phyloP scores from a whole-genome alignment of 2,113 vertebrate genomes.

The Hemiprocne comata region DNA sequence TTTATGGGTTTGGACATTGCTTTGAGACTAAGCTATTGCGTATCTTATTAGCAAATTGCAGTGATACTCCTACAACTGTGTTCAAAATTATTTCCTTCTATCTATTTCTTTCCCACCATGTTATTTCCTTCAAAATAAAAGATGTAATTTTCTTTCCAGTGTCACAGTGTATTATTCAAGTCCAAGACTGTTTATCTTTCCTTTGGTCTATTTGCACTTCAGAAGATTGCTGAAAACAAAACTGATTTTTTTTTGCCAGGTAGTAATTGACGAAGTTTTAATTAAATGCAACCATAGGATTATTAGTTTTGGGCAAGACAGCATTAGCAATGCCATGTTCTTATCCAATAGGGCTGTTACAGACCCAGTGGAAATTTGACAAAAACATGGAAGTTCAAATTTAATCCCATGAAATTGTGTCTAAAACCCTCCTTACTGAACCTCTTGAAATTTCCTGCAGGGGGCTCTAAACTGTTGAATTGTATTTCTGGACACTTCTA shows the following conservation, averaged over 20 bases:
- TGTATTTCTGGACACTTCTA: neutral
- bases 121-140: slow-evolving; percentile 15
- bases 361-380: neutral
- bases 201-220: neutral
- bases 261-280: neutral
- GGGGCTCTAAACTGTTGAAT: neutral
- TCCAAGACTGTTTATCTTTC: neutral
- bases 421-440: neutral
- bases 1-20: neutral
- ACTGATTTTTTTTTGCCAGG: neutral
- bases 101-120: neutral
- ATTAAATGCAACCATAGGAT: neutral
- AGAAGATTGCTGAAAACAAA: neutral
- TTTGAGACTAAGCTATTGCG: neutral
- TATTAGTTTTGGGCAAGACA: neutral
- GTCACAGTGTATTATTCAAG: neutral
- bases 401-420: neutral
- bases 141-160: neutral
- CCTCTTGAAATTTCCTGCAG: neutral
- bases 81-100: neutral
- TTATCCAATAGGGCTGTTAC: neutral
- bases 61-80: neutral
- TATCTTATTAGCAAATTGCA: slow-evolving; percentile 3
- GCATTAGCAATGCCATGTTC: neutral
- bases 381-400: neutral